Percentiles rank a stretch among this genome's conserved stretches.
Conservation (phyloP, 2,797 vertebrate species). For the Bradypodion ventrale region DNA sequence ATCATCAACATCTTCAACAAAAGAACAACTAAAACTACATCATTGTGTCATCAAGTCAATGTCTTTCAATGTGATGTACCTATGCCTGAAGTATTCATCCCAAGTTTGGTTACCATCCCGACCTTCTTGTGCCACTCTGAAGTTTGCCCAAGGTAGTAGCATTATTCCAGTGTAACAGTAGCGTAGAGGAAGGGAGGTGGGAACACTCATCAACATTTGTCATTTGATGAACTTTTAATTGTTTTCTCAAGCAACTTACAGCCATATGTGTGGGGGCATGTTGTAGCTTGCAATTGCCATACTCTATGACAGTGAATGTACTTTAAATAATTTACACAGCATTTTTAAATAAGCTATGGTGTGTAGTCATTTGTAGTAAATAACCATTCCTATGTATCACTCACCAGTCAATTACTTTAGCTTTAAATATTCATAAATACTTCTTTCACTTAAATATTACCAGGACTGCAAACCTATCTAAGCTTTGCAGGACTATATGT, state of each 20-base stretch:
- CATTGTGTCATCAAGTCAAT: no score
- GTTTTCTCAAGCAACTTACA: constrained; percentile 28
- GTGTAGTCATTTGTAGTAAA: constrained; percentile 15
- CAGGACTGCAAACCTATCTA: not conserved
- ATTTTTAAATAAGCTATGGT: not conserved
- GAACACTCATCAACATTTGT: not conserved
- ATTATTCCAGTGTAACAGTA: not conserved
- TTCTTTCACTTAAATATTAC: not conserved
- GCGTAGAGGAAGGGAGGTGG: not conserved
- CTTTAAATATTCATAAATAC: constrained; percentile 23
- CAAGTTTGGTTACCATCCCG: no score
- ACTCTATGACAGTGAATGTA: constrained; percentile 14
- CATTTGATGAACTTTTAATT: constrained; percentile 11
- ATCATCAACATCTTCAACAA: no score
- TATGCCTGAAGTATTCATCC: not conserved
- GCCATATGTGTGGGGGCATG: not conserved
- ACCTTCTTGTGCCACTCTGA: no score
- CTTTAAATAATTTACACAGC: constrained; percentile 25
- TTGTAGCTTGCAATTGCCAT: constrained; percentile 9
- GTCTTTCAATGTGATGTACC: no score
- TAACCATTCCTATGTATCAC: not conserved
- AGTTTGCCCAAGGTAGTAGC: no score
- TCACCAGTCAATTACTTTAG: constrained; percentile 20
- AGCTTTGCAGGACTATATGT: not conserved
- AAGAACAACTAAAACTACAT: no score